Conservation (phyloP, 2,113 vertebrate genomes). For the Falcunculus frontatus region DNA sequence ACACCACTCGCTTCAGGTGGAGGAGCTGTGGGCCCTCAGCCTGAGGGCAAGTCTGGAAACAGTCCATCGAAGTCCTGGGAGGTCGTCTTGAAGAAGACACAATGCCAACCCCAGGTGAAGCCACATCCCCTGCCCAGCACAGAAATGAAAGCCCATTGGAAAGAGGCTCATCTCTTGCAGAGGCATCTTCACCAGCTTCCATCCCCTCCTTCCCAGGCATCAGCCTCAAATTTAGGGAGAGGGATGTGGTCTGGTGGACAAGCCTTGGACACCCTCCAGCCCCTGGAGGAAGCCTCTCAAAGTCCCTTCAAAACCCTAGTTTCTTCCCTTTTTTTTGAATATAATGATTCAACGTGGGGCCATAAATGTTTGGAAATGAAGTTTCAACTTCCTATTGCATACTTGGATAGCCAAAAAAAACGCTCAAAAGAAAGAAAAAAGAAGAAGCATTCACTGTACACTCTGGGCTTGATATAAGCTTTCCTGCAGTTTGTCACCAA, state of each 20-base stretch:
- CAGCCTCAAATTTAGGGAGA: not conserved
- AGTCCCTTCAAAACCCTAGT: not conserved
- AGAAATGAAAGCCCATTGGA: accelerated
- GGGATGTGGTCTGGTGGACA: not conserved
- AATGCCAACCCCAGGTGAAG: not conserved
- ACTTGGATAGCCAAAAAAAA: not conserved
- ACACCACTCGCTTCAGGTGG: too few relatives aligned
- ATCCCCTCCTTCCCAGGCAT: not conserved
- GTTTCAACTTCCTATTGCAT: not conserved
- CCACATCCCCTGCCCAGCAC: not conserved
- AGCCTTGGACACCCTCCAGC: not conserved
- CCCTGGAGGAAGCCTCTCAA: not conserved
- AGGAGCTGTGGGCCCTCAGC: not conserved
- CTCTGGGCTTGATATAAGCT: not conserved
- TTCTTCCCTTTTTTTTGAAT: not conserved
- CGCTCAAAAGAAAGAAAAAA: not conserved
- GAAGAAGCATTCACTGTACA: not conserved
- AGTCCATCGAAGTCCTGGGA: not conserved
- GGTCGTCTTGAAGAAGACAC: accelerated
- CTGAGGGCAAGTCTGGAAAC: not conserved
- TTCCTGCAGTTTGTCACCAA: not conserved
- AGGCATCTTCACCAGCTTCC: not conserved
- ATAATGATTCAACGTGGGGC: not conserved
- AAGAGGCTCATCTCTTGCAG: not conserved
- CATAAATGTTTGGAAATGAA: not conserved